Evolutionary conservation across 2,888 invertebrate genomes (phyloP), one percentile per base, ranked within the genome.

Genomic region (Ormyrus thymus): DNA sequence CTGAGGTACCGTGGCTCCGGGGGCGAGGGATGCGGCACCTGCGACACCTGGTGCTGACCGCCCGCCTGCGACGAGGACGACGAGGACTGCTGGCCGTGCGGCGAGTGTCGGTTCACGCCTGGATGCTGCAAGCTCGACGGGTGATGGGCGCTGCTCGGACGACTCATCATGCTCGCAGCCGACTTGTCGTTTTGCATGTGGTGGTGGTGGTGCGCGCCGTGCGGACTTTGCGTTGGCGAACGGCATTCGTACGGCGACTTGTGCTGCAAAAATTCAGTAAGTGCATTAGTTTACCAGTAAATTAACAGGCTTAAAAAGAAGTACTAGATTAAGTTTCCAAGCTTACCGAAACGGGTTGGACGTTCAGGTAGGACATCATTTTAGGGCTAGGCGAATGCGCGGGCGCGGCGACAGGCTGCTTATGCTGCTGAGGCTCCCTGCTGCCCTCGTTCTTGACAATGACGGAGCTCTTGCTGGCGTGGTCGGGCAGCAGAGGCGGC

Each of bases 371-470:
- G 70, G 89, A 84, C 87, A 90, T 89, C 84, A 90, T 87, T 82
- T 89, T 90, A 75, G 89, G 89, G 78, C 89, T 89, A 43, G 90
- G 86, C 64, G 89, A 89, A 82, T 89, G 89, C 2, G 88, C 87
- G 59, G 87, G 86, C 43, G 92, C 91, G 82, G 92, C 85, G 83
- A 92, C 85, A 82, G 92, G 85, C 82, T 92, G 86, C 87, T 92
- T 86, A 85, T 92, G 87, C 76, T 93, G 78, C 75, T 78, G 71
- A 29, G 29, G 29, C 6, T 76, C 74, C 51, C 79, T 73, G 58
- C 71, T 80, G 73, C 93, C 93, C 86, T 95, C 95, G 89, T 95
- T 95, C 88, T 95, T 95, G 81, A 95, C 95, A 89, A 95, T 95
- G 88, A 95, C 95, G 86, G 95, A 94, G 89, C 93, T 94, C 89